Base-by-base conservation (phyloP, 2,797 vertebrate species). In the Ambastaia sidthimunki region DNA sequence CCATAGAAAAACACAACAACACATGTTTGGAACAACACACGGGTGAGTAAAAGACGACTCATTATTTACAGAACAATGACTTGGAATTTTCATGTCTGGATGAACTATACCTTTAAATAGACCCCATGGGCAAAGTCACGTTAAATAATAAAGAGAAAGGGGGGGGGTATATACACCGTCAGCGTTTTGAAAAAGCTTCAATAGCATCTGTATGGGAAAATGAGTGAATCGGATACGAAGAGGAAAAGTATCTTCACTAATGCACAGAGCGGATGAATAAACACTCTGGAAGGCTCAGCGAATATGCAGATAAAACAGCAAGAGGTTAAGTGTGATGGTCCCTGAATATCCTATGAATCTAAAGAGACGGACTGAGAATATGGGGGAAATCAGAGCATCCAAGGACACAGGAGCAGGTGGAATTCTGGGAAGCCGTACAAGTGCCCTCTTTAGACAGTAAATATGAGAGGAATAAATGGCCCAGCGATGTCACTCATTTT, bases 101-200 rank as follows among this genome's bases (percentile, higher is more conserved):
- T 55, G n/a, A 3, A 11, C 9, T 21, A 37, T 37, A 37, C 11
- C 2, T 57, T 57, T 76, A 81, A 85, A 79, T 25, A 72, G 75
- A 76, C 78, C 76, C 48, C 67, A 59, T 67, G 60, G 72, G 57
- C 66, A 75, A 62, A 57, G 78, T 75, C 71, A 57, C 55, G 48
- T 54, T 83, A 79, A 80, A 81, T 74, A 85, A 74, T 57, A 76
- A 75, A 75, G 25, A 63, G 47, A 65, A 67, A 10, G 76, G 66
- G 60, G 74, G 76, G 72, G 83, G 54, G 76, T 80, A 73, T 81
- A 79, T 80, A 79, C 83, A 80, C 76, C 48, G 67, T 74, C 81
- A 78, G 76, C 50, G 16, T 70, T 74, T 71, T 68, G 80, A 79
- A 79, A 83, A 82, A 73, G 68, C 80, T 71, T 83, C 75, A 21